These are phyloP conservation scores for Lota lota DNA, from an alignment of 2,113 vertebrate species.

Conservation along the genomic window DNA sequence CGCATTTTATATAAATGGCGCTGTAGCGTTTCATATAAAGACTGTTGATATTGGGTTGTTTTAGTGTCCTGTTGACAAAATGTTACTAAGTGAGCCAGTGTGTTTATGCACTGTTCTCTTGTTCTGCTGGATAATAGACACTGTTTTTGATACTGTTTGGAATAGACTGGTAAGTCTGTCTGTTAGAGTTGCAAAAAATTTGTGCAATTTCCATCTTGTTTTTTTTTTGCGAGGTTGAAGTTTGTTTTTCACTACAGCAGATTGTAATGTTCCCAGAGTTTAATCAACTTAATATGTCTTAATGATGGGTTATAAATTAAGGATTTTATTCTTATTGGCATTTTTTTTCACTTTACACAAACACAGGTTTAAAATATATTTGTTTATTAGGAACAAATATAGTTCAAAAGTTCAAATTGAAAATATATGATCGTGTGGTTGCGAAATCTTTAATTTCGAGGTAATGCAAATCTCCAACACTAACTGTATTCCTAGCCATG, in stretches of 20 bases:
- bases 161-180: slow-evolving; percentile 36
- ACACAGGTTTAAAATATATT: slow-evolving; percentile 52
- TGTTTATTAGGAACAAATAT: slow-evolving; percentile 44
- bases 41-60: neutral
- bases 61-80: neutral
- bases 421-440: neutral
- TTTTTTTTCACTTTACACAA: slow-evolving; percentile 48
- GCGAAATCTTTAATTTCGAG: no score
- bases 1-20: neutral
- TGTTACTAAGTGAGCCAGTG: no score
- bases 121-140: slow-evolving; percentile 52
- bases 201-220: slow-evolving; percentile 47
- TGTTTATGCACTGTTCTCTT: no score
- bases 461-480: neutral
- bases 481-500: slow-evolving; percentile 26
- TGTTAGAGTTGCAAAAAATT: slow-evolving; percentile 19
- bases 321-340: slow-evolving; percentile 24
- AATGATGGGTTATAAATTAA: slow-evolving; percentile 58
- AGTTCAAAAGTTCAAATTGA: slow-evolving; percentile 17
- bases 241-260: slow-evolving; percentile 36
- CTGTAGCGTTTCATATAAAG: neutral
- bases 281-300: slow-evolving; percentile 68
- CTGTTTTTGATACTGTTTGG: slow-evolving; percentile 46
- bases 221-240: slow-evolving; percentile 27
- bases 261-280: slow-evolving; percentile 46